Base-by-base conservation (phyloP, 2,113 vertebrate species). In the Dolichotis patagonum region DNA sequence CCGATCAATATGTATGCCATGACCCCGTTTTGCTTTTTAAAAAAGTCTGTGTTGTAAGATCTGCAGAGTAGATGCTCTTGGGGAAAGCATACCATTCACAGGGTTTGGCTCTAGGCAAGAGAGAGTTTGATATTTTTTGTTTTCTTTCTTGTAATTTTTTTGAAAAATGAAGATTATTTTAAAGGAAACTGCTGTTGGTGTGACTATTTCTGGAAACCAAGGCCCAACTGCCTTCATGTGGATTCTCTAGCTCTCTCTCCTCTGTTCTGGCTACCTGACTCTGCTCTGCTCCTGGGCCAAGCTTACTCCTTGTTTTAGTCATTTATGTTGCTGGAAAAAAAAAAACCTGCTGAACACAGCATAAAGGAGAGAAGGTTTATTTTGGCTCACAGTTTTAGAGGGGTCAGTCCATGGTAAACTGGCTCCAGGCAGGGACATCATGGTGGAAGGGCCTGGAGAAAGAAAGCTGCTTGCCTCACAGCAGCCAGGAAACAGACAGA, bases 11-110 rank as follows among this genome's bases (percentile, higher is more conserved):
- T 49, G 52, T 88, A n/a, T 43, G 89, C 65, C 89, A 62, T 12
- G 83, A 85, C 85, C 95, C 35, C 22, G 62, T 93, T 96, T 67
- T 91, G 49, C 83, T 67, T 85, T 93, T 93, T 52, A 2, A 56
- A 69, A 89, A 89, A 73, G 81, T 75, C 80, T 63, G n/a, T 86
- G 46, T 69, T 35, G 46, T 92, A 58, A 65, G 85, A 71, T 49
- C 81, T 63, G 88, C 35, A 69, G 80, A 67, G 52, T 9, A 92
- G 75, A 85, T 46, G 38, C 11, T 52, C 30, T 82, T 58, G 30
- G 63, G 75, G 43, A 90, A 88, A 52, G 38, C 32, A 54, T 49
- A 54, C 49, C 41, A 2, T 41, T 88, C 63, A 28, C 41, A 43
- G 62, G 38, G 54, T 32, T 41, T 38, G 38, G 46, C 52, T 41